These are phyloP conservation scores for Strix occidentalis DNA, from an alignment of 2,797 vertebrate genomes.

Conservation along the genomic window DNA sequence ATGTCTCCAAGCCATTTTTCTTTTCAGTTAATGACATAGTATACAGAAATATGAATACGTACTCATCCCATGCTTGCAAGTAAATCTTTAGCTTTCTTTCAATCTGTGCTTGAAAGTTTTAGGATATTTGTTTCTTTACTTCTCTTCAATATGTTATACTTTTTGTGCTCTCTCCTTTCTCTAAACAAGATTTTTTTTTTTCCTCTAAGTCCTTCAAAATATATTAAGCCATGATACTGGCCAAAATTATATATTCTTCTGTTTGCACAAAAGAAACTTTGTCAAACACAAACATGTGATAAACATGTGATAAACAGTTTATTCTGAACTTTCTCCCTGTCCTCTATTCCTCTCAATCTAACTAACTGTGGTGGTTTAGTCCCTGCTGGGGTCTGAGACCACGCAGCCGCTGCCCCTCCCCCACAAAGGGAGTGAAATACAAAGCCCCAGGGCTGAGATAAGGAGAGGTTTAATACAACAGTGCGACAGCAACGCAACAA, in stretches of 20 bases:
- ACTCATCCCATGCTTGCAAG: not conserved
- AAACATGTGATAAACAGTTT: not conserved
- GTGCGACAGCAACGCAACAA: too few relatives aligned
- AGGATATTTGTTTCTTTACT: not conserved
- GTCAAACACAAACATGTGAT: too few relatives aligned
- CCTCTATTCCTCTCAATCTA: not conserved
- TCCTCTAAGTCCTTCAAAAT: not conserved
- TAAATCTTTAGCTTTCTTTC: not conserved
- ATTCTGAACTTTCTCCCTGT: not conserved
- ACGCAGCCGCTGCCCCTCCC: too few relatives aligned
- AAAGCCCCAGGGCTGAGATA: too few relatives aligned
- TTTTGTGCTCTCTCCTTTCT: not conserved
- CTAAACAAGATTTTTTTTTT: not conserved
- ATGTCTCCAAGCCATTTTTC: not conserved
- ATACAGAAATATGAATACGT: not conserved
- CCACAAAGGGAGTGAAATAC: too few relatives aligned
- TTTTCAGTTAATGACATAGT: not conserved
- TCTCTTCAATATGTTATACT: not conserved
- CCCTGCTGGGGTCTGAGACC: too few relatives aligned
- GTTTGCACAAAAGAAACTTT: not conserved
- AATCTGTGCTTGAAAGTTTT: not conserved
- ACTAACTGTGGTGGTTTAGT: not conserved
- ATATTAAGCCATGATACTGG: not conserved
- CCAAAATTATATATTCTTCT: not conserved
- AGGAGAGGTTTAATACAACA: too few relatives aligned